Evolutionary conservation across 2,113 vertebrate species (phyloP).

Genomic region (Anarrhichthys ocellatus): DNA sequence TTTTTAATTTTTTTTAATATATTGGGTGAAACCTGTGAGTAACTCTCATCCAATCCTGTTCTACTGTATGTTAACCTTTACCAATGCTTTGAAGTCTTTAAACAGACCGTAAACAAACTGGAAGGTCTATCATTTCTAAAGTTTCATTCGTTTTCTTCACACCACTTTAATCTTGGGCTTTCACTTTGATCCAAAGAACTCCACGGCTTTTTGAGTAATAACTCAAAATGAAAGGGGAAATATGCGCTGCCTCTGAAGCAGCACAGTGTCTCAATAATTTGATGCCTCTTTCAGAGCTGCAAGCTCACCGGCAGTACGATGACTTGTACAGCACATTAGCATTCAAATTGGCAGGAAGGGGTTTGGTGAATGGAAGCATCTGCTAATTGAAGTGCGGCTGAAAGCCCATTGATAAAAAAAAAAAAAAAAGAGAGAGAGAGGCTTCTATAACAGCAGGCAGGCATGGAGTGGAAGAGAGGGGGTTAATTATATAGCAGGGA

Average conservation of each 20-base stretch:
- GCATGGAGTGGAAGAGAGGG: conserved; percentile 67
- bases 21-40: conserved; percentile 17
- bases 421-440: conserved; percentile 35
- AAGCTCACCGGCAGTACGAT: conserved; percentile 71
- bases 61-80: conserved; percentile 53
- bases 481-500: conserved; percentile 77
- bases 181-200: conserved; percentile 71
- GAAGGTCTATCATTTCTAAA: conserved; percentile 33
- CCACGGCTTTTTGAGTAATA: conserved; percentile 62
- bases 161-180: conserved; percentile 66
- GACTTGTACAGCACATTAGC: conserved; percentile 77
- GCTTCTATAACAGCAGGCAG: conserved; percentile 76
- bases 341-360: conserved; percentile 84
- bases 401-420: conserved; percentile 81
- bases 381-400: conserved; percentile 82
- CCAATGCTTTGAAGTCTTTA: conserved; percentile 12
- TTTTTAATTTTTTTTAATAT: not conserved
- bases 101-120: conserved; percentile 36
- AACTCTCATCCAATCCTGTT: conserved; percentile 45
- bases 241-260: conserved; percentile 62
- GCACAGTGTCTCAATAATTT: conserved; percentile 73
- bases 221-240: conserved; percentile 69
- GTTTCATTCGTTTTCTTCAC: conserved; percentile 44
- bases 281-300: conserved; percentile 73
- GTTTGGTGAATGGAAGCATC: conserved; percentile 84